phyloP scores from a whole-genome alignment of 2,888 invertebrate species.

The Pammene fasciana region DNA sequence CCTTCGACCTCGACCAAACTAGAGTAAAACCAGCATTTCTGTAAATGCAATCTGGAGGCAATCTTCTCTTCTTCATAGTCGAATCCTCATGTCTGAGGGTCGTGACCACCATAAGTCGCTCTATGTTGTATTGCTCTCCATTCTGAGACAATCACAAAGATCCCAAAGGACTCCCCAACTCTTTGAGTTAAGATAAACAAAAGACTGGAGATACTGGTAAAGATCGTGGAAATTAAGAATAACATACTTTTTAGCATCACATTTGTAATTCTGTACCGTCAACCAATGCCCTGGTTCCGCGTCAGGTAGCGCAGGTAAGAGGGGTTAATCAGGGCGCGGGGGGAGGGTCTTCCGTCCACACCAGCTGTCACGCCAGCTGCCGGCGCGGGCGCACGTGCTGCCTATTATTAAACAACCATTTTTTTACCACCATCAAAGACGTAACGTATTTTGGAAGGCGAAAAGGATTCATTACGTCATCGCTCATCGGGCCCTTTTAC shows the following conservation, averaged over 20 bases:
- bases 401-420: constrained; percentile 72
- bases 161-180: not conserved
- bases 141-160: not conserved
- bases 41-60: too few species aligned
- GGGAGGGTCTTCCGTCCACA: constrained; percentile 66
- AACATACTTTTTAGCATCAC: not conserved
- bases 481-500: constrained; percentile 12
- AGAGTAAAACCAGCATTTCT: too few species aligned
- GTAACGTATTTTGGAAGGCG: constrained; percentile 61
- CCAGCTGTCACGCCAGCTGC: constrained; percentile 81
- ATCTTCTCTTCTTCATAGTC: too few species aligned
- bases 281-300: constrained; percentile 48
- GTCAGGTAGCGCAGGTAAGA: constrained; percentile 68
- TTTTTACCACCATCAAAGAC: constrained; percentile 58
- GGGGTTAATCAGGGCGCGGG: constrained; percentile 49
- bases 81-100: too few species aligned
- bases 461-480: constrained; percentile 48
- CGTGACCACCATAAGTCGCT: too few species aligned
- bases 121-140: too few species aligned
- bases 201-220: not conserved
- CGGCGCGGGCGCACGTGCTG: constrained; percentile 73
- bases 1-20: too few species aligned
- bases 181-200: not conserved
- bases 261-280: not conserved
- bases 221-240: too few species aligned